Evolutionary conservation across 2,888 invertebrate genomes (phyloP).

Genomic region (Brachylomia viminalis): DNA sequence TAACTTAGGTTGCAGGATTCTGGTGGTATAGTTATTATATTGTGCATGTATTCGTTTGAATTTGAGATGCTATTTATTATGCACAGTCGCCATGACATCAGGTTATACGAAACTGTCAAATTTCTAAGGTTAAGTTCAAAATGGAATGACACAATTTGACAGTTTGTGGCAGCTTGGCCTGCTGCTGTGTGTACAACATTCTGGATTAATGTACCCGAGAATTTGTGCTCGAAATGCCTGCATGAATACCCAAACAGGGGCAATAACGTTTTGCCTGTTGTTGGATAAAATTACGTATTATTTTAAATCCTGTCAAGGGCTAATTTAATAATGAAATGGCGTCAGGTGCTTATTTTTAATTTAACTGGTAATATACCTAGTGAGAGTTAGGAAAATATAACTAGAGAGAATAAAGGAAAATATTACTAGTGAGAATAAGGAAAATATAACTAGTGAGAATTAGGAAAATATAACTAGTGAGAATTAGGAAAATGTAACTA

Average conservation of each 20-base stretch:
- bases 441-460: not conserved
- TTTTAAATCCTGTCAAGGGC: not conserved
- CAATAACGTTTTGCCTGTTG: not conserved
- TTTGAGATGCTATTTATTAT: conserved; percentile 28
- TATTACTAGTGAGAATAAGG: not conserved
- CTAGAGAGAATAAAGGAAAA: too few relatives aligned
- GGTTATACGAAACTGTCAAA: too few relatives aligned
- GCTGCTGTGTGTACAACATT: conserved; percentile 20
- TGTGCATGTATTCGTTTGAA: conserved; percentile 19
- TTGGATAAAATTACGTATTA: not conserved
- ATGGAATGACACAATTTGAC: too few relatives aligned
- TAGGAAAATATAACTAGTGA: too few relatives aligned
- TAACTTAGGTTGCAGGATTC: conserved; percentile 32
- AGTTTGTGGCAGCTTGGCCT: too few relatives aligned
- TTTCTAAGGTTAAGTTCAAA: too few relatives aligned
- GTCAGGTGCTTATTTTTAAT: not conserved
- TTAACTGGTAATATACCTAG: too few relatives aligned
- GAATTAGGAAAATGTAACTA: not conserved
- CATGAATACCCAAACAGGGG: conserved; percentile 25
- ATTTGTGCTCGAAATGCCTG: conserved; percentile 42
- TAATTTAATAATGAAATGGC: too few relatives aligned
- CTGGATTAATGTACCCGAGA: conserved; percentile 33
- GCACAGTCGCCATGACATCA: too few relatives aligned
- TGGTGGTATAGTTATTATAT: conserved; percentile 21
- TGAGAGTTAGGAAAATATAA: not conserved